Evolutionary conservation across 2,888 invertebrate genomes (phyloP), one percentile per base, ranked within the genome.

Genomic region (Oscheius sp.): DNA sequence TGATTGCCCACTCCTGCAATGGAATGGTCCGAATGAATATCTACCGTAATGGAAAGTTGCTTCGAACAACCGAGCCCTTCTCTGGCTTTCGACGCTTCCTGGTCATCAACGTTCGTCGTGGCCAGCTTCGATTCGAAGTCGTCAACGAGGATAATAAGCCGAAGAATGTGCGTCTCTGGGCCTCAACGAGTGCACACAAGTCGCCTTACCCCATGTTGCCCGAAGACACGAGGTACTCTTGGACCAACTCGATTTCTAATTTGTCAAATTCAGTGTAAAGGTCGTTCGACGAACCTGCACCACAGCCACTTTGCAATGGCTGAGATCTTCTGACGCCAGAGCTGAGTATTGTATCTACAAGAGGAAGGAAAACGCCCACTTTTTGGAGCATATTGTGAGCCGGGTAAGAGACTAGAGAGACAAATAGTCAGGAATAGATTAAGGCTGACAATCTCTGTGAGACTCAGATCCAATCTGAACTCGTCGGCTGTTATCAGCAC

Each of bases 201-300:
- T 79, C 79, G 8, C 83, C 82, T 8, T 83, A 79, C 63, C 77
- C 83, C 12, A 67, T 71, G 46, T 73, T 83, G 12, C 83, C 83
- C 6, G 81, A 80, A 27, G 83, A 83, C 66, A 80, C 81, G 0
- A 79, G 78, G 79, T 76, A 69, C 12, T 17, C 17, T 25, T 23
- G n/a, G 48, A 15, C 8, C 17, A 6, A n/a, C 31, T n/a, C 25
- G 23, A 23, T 27, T 29, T 64, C 46, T 48, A 34, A 50, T 29
- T 20, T 57, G 31, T 45, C 45, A 39, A 37, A 74, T 79, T 66
- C 72, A 80, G 79, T 58, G 71, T 80, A 31, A 75, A 77, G 65
- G 69, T 78, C 25, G 73, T 74, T 17, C 68, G 66, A 17, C 66
- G 78, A 39, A 70, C 70, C 1, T 80, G 80, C 58, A 39, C 48